These are phyloP conservation scores for Chouioia cunea DNA, from an alignment of 2,888 invertebrate genomes.

Conservation along the genomic window DNA sequence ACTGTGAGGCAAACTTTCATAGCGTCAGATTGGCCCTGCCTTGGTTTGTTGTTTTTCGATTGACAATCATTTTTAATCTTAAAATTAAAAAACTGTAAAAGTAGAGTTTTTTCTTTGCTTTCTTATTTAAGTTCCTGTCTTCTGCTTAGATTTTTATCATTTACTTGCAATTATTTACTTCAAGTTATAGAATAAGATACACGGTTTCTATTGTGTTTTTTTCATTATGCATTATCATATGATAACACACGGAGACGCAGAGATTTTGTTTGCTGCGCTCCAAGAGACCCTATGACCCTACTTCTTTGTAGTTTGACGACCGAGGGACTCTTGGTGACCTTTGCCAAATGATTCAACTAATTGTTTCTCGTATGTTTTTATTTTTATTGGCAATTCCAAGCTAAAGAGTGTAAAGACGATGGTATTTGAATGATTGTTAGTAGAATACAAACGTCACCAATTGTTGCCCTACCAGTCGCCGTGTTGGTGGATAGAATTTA, in stretches of 20 bases:
- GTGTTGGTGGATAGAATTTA: constrained; percentile 19
- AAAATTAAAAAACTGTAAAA: constrained; percentile 43
- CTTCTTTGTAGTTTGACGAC: constrained; percentile 23
- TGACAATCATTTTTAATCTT: constrained; percentile 42
- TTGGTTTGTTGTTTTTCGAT: no score
- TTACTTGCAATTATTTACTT: constrained; percentile 31
- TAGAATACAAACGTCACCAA: constrained; percentile 20
- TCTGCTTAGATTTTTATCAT: constrained; percentile 30
- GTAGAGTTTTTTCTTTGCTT: constrained; percentile 38
- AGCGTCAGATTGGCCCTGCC: no score
- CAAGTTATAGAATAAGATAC: constrained; percentile 45
- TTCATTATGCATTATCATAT: constrained; percentile 23
- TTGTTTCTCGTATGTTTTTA: neutral
- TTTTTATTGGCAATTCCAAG: neutral
- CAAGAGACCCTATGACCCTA: constrained; percentile 43
- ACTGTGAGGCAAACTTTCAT: no score
- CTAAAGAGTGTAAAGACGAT: no score
- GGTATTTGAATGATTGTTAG: no score
- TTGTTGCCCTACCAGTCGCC: constrained; percentile 16
- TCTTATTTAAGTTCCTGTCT: constrained; percentile 38
- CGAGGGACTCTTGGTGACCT: constrained; percentile 17
- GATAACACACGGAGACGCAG: constrained; percentile 39
- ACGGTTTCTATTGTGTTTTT: constrained; percentile 35
- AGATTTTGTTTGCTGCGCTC: constrained; percentile 20
- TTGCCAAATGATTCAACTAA: neutral